phyloP scores from a whole-genome alignment of 2,797 vertebrate species.

The Mus caroli region DNA sequence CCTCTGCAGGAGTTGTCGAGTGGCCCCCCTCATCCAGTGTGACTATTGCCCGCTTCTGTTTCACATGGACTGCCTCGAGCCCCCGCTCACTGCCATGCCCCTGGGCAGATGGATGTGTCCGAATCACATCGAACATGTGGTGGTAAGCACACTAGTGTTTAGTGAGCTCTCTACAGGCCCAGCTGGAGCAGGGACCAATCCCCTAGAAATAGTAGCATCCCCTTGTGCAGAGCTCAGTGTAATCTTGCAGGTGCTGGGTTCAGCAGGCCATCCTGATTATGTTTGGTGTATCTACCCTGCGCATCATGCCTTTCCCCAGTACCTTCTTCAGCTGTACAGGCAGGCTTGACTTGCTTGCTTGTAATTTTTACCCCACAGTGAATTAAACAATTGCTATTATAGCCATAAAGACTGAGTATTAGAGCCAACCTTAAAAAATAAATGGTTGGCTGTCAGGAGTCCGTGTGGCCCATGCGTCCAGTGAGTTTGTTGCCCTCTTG shows the following conservation, averaged over 20 bases:
- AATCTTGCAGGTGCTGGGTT: background rate
- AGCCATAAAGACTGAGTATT: background rate
- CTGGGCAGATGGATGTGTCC: slow-evolving; percentile 99
- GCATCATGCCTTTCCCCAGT: background rate
- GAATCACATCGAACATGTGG: slow-evolving; percentile 97
- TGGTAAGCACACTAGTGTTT: slow-evolving; percentile 90
- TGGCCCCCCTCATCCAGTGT: slow-evolving; percentile 98
- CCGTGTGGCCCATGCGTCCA: background rate
- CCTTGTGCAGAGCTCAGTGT: background rate
- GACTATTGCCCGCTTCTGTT: slow-evolving; percentile 99
- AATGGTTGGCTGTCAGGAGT: background rate
- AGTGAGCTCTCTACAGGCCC: background rate
- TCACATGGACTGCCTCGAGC: slow-evolving; percentile 99
- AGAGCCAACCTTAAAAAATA: slow-evolving; percentile 52
- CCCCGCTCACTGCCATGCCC: slow-evolving; percentile 98
- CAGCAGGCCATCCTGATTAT: background rate
- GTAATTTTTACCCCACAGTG: slow-evolving; percentile 36
- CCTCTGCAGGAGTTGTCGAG: slow-evolving; percentile 95
- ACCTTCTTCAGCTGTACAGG: background rate
- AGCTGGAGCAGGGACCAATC: background rate
- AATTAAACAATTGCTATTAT: slow-evolving; percentile 28
- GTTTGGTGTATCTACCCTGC: slow-evolving; percentile 3
- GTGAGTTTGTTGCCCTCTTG: background rate
- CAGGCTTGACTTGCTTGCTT: slow-evolving; percentile 23
- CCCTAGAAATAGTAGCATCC: background rate